Conservation (phyloP, 1,140 invertebrate genomes). For the Bombus sibiricus region DNA sequence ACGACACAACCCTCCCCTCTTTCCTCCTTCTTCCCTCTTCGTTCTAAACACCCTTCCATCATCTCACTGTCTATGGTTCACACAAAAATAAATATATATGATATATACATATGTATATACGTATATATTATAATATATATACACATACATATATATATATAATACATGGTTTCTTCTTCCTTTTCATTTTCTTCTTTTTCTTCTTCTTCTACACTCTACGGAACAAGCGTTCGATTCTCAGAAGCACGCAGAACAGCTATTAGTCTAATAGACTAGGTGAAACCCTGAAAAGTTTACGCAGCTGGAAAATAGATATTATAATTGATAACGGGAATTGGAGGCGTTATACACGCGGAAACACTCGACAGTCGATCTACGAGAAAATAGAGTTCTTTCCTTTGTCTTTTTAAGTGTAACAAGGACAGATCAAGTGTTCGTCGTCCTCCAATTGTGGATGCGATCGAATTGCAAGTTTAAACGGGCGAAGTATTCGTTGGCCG, state of each 20-base stretch:
- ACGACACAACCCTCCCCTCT: conserved; percentile 10
- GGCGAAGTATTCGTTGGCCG: neutral
- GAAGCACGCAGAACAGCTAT: neutral
- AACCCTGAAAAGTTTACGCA: conserved; percentile 29
- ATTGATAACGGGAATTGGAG: conserved; percentile 3
- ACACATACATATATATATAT: too few species aligned
- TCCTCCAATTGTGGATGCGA: neutral
- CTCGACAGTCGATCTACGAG: neutral
- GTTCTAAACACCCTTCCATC: neutral
- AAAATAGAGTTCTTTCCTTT: conserved; percentile 1
- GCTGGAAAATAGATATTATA: conserved; percentile 15
- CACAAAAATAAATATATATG: conserved; percentile 21
- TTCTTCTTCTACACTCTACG: neutral
- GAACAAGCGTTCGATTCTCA: neutral
- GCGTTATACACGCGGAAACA: neutral
- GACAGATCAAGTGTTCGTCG: conserved; percentile 11
- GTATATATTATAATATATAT: too few species aligned
- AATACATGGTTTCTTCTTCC: neutral
- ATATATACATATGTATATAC: too few species aligned
- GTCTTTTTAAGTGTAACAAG: neutral
- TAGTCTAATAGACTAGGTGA: conserved; percentile 5
- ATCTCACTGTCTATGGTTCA: neutral
- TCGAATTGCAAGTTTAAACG: neutral
- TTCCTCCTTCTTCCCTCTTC: too few species aligned
- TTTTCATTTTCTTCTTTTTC: too few species aligned